Base-by-base conservation (phyloP, 2,113 vertebrate genomes). In the Silurus meridionalis region DNA sequence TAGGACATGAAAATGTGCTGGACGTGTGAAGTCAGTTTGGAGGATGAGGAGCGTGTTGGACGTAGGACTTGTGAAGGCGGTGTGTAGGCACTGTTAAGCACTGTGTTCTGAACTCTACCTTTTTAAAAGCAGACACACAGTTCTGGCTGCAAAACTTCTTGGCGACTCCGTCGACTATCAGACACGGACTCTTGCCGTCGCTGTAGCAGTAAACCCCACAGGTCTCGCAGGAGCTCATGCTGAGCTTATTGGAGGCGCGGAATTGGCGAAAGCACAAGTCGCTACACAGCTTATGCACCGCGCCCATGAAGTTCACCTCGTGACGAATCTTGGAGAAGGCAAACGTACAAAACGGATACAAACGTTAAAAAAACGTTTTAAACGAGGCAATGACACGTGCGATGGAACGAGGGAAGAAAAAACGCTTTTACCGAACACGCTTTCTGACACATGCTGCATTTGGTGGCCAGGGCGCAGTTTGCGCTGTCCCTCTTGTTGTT, bases 391-490 rank as follows among this genome's bases (percentile, higher is more conserved):
- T 37, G 37, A 37, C 37, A 37, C 37, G 37, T 37, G 37, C 37
- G 37, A 37, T 3, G 37, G 37, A 37, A 37, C 2, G 37, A 37
- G 37, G 37, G 37, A 37, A 37, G 37, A 37, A 37, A 37, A 37
- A 37, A 37, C 37, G 37, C 37, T 37, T 94, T 97, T 94, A 99
- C 98, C 81, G 96, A 88, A 67, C 96, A 95, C 0, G 93, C 93
- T 93, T 96, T 98, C 91, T 95, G 95, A 94, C 98, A 99, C 94
- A 98, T 95, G 94, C 97, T 97, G 95, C 98, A 99, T 90, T 96
- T 8, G 15, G 17, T 1, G 77, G 0, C 52, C 84, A 82, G 67
- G 37, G 57, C 17, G 8, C 95, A 92, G 52, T 93, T 87, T 52
- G 95, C 90, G n/a, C 95, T 93, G 74, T 95, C 96, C 90, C 94